phyloP scores from a whole-genome alignment of 2,113 vertebrate genomes.

The Epinephelus moara region DNA sequence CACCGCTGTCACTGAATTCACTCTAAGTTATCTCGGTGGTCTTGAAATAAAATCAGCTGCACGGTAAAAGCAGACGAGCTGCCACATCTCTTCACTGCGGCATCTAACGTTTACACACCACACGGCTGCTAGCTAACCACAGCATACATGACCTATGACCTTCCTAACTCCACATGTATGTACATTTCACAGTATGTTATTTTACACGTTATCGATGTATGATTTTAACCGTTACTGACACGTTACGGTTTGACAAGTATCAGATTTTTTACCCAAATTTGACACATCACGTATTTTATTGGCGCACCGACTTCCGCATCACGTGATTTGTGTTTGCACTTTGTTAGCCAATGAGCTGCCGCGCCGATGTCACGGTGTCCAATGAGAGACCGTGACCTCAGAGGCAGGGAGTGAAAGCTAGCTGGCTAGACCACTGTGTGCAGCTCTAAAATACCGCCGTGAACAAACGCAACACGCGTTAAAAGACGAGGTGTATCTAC shows the following conservation, averaged over 20 bases:
- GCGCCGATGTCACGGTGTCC: background rate
- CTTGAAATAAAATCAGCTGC: background rate
- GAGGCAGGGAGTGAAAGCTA: background rate
- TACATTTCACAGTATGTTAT: too few relatives aligned
- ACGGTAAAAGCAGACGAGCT: conserved; percentile 44
- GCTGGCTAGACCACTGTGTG: background rate
- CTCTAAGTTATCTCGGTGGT: background rate
- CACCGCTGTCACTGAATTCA: conserved; percentile 42
- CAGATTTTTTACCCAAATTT: background rate
- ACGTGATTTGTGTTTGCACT: conserved; percentile 45
- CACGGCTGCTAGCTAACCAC: background rate
- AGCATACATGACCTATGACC: background rate
- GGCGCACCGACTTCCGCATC: conserved; percentile 50
- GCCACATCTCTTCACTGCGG: conserved; percentile 35
- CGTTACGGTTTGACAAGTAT: background rate
- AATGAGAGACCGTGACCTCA: conserved; percentile 48
- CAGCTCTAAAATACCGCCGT: background rate
- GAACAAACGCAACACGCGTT: background rate
- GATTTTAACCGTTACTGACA: background rate
- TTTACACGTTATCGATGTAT: background rate
- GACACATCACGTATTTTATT: conserved; percentile 61
- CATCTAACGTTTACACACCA: background rate
- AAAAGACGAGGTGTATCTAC: background rate
- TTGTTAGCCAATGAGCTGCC: conserved; percentile 59
- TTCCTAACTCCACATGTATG: background rate